Percentiles rank a stretch among this genome's conserved stretches.
These are phyloP conservation scores for Athalia circularis DNA, from an alignment of 2,888 invertebrate genomes.

Conservation along the genomic window DNA sequence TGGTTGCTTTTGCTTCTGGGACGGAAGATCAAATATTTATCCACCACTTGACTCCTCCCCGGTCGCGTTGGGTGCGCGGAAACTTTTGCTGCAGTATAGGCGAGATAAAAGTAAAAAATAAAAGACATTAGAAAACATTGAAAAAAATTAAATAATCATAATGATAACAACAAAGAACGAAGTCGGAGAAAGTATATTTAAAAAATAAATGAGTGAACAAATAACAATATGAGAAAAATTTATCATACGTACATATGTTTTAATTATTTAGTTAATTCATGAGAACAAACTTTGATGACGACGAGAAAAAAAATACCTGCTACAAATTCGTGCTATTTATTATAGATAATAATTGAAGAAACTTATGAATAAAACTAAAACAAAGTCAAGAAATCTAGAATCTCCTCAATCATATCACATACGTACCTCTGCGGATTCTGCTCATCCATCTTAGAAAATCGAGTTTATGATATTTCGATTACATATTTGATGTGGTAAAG, in stretches of 20 bases:
- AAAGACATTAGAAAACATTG: not conserved
- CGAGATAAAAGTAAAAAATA: not conserved
- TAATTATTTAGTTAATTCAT: not conserved
- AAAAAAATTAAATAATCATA: not conserved
- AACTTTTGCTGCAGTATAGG: too few relatives aligned
- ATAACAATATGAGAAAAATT: conserved; percentile 8
- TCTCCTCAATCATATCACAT: too few relatives aligned
- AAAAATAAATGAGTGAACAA: not conserved
- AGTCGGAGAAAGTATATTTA: not conserved
- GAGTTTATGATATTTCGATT: too few relatives aligned
- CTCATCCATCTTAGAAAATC: too few relatives aligned
- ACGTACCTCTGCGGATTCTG: too few relatives aligned
- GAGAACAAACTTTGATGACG: too few relatives aligned
- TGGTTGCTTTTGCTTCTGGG: not conserved
- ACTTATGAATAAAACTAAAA: too few relatives aligned
- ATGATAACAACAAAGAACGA: not conserved
- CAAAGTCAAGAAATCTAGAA: too few relatives aligned
- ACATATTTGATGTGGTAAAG: too few relatives aligned
- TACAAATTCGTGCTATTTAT: too few relatives aligned
- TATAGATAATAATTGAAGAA: too few relatives aligned
- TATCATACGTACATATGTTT: not conserved
- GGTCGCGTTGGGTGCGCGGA: not conserved
- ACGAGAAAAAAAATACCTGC: too few relatives aligned
- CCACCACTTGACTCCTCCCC: conserved; percentile 59
- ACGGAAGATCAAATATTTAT: conserved; percentile 65